A percentile compares a stretch with the other conserved stretches of the same genome.
phyloP scores from a whole-genome alignment of 2,888 invertebrate genomes.

The Odontomyia ornata region DNA sequence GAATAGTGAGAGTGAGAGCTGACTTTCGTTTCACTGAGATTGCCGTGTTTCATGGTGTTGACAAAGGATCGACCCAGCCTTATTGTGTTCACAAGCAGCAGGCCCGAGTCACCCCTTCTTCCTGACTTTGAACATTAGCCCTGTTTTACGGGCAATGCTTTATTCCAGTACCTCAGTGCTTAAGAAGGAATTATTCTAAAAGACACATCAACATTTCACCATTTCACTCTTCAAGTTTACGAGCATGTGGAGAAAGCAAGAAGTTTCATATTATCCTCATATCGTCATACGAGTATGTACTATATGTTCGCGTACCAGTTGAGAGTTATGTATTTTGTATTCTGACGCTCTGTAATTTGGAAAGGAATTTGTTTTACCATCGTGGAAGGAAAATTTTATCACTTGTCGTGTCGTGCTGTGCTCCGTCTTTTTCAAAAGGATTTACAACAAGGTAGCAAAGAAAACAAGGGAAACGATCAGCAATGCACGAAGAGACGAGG shows the following conservation, averaged over 20 bases:
- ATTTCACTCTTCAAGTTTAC: not conserved
- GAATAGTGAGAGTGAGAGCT: slow-evolving; percentile 20
- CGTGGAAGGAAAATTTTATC: not conserved
- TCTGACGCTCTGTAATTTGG: slow-evolving; percentile 17
- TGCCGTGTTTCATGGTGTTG: not conserved
- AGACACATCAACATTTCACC: not conserved
- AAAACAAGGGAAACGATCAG: not conserved
- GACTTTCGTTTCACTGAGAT: not conserved
- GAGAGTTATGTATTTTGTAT: not conserved
- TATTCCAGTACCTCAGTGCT: not conserved
- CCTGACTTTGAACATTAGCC: not conserved
- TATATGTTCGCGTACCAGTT: not conserved
- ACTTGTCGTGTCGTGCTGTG: not conserved
- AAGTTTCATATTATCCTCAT: not conserved
- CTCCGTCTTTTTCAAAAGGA: not conserved
- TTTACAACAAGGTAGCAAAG: not conserved
- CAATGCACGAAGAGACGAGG: not conserved
- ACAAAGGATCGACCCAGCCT: slow-evolving; percentile 1
- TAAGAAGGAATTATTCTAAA: not conserved
- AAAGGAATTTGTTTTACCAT: slow-evolving; percentile 24
- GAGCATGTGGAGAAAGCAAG: not conserved
- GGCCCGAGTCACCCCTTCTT: not conserved
- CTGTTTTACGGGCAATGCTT: not conserved
- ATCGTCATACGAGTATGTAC: not conserved
- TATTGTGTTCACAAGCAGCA: not conserved